These are phyloP conservation scores for Acanthaster planci DNA, from an alignment of 35 echinoderm and acorn worm genomes.

Conservation along the genomic window DNA sequence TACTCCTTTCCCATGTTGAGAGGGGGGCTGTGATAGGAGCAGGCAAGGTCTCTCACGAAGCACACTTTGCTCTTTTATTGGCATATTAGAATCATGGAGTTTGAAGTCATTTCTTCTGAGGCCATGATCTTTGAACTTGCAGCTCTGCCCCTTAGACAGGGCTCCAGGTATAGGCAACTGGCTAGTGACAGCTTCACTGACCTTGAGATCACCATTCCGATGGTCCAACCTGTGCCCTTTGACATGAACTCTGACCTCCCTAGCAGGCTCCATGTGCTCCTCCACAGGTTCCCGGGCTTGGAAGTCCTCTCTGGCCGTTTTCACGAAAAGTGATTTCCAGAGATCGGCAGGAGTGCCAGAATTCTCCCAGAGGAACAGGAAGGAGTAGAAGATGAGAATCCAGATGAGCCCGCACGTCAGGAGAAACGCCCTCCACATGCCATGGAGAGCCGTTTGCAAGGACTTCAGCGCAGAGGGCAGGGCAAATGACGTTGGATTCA, in stretches of 20 bases:
- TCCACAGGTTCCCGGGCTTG: not conserved
- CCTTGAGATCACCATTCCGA: not conserved
- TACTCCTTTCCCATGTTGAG: no score
- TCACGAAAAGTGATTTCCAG: not conserved
- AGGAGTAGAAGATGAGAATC: constrained; percentile 1
- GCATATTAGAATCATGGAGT: no score
- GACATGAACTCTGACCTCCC: not conserved
- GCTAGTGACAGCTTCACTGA: not conserved
- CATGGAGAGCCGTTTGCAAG: not conserved
- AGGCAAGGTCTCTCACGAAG: no score
- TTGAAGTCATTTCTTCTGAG: no score
- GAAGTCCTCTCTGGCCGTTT: not conserved
- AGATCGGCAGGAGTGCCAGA: not conserved
- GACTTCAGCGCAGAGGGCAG: not conserved
- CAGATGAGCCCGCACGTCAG: not conserved
- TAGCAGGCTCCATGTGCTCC: not conserved
- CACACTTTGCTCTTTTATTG: no score
- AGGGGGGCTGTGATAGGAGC: no score
- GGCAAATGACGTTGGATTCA: not conserved
- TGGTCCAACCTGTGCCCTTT: not conserved
- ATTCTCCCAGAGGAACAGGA: constrained; percentile 11
- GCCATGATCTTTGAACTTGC: no score
- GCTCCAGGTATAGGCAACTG: no score
- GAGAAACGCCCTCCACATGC: not conserved
- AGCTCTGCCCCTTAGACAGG: no score